Evolutionary conservation across 2,113 vertebrate genomes (phyloP).

Genomic region (Labeo rohita): DNA sequence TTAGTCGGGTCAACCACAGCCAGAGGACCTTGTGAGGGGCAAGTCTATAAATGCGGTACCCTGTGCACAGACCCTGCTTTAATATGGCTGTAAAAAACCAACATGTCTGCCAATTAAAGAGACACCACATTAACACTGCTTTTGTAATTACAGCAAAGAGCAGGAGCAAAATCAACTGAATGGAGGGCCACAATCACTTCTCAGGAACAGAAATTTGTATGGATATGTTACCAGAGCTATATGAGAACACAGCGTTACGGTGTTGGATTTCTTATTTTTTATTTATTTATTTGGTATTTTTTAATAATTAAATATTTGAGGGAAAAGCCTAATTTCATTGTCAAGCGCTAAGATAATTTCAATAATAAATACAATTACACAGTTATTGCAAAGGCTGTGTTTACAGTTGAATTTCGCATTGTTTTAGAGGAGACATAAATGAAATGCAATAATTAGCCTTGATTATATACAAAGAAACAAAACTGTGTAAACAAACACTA

Average conservation of each 20-base stretch:
- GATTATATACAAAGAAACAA: background rate
- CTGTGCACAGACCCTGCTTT: constrained; percentile 39
- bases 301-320: no score
- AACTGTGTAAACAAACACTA: background rate
- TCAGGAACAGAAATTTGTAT: background rate
- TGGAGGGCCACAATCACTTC: background rate
- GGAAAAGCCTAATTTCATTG: background rate
- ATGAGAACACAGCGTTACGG: background rate
- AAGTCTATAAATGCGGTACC: constrained; percentile 55
- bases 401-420: background rate
- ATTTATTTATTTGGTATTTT: background rate
- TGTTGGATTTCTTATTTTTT: background rate
- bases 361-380: background rate
- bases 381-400: background rate
- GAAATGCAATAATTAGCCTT: background rate
- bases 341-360: background rate
- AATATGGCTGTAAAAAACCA: constrained; percentile 50
- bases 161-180: background rate
- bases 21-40: constrained; percentile 46
- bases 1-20: constrained; percentile 53
- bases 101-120: constrained; percentile 54
- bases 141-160: constrained; percentile 53
- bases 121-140: constrained; percentile 57
- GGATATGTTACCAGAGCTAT: background rate
- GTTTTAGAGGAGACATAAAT: background rate